Percentiles rank a stretch among this genome's conserved stretches.
Conservation (phyloP, 1,140 invertebrate species). For the Heterodera schachtii region DNA sequence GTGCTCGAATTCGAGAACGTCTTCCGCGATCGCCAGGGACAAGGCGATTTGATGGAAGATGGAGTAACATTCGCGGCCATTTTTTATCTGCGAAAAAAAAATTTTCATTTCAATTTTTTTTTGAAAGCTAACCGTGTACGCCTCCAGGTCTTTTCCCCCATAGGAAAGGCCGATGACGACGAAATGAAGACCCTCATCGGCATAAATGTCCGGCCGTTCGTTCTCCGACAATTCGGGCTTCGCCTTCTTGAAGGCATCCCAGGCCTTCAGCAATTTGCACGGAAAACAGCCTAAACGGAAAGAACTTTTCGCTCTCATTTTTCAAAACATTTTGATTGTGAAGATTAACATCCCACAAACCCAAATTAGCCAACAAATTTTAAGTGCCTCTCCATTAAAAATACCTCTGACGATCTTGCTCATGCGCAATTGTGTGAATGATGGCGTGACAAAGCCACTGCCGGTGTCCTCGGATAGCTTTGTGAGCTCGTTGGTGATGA, state of each 20-base stretch:
- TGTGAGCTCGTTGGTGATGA: slow-evolving; percentile 31
- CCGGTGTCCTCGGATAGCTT: background rate
- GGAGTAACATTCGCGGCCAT: slow-evolving; percentile 33
- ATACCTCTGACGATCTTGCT: slow-evolving; percentile 29
- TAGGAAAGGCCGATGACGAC: slow-evolving; percentile 12
- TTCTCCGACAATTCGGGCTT: slow-evolving; percentile 27
- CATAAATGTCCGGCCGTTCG: slow-evolving; percentile 22
- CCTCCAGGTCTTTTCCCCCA: slow-evolving; percentile 31
- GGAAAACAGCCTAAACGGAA: slow-evolving; percentile 24
- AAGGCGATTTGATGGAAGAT: slow-evolving; percentile 40
- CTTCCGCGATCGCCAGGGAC: slow-evolving; percentile 27
- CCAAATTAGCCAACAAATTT: too few relatives aligned
- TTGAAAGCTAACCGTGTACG: slow-evolving; percentile 12
- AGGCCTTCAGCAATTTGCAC: slow-evolving; percentile 4
- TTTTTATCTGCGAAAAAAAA: slow-evolving; percentile 22
- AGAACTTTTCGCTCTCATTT: too few relatives aligned
- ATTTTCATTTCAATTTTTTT: background rate
- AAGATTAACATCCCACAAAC: too few relatives aligned
- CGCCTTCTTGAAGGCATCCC: slow-evolving; percentile 20
- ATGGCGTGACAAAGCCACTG: slow-evolving; percentile 19
- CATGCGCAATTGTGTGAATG: slow-evolving; percentile 18
- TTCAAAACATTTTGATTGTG: too few relatives aligned
- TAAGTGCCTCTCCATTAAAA: background rate
- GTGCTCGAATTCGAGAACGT: slow-evolving; percentile 35
- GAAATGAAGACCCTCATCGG: background rate